These are phyloP conservation scores for Emys orbicularis DNA, from an alignment of 2,797 vertebrate species.

Conservation along the genomic window DNA sequence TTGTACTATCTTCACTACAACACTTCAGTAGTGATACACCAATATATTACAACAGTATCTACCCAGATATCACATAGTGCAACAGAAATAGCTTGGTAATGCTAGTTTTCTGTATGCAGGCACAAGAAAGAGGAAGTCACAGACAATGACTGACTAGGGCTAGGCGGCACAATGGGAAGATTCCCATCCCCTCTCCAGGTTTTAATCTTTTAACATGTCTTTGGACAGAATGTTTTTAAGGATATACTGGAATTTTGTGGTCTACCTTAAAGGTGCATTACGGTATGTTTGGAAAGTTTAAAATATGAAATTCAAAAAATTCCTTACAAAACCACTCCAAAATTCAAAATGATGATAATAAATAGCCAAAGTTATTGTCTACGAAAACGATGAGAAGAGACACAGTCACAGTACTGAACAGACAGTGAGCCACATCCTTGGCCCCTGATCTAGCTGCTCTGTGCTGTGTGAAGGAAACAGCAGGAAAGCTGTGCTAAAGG, in stretches of 20 bases:
- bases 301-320: background rate
- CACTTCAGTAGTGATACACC: background rate
- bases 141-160: background rate
- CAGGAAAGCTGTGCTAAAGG: background rate
- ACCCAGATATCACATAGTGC: background rate
- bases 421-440: background rate
- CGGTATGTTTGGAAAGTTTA: background rate
- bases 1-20: background rate
- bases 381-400: background rate
- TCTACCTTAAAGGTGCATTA: background rate
- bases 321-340: background rate
- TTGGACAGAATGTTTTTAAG: background rate
- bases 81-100: background rate
- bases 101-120: background rate
- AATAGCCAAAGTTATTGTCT: background rate
- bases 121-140: background rate
- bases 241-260: background rate
- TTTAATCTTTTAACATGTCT: background rate
- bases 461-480: background rate
- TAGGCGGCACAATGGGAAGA: background rate
- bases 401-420: background rate
- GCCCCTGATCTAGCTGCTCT: fast-evolving
- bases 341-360: background rate
- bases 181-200: background rate
- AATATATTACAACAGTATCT: background rate